phyloP scores from a whole-genome alignment of 1,140 invertebrate species.

The Eulimnadia texana region DNA sequence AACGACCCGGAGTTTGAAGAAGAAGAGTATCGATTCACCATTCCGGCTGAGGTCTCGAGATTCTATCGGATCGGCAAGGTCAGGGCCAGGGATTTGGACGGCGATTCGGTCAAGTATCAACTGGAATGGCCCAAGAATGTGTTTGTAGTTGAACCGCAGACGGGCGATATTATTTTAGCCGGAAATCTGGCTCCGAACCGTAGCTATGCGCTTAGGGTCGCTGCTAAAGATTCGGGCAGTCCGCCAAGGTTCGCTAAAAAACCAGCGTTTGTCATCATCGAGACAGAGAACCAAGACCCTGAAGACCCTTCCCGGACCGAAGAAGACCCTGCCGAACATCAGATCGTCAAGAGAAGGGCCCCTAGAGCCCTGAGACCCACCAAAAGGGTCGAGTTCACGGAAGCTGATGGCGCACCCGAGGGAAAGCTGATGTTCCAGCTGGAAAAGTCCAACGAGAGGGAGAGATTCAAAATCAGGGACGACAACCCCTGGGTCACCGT shows the following conservation, averaged over 20 bases:
- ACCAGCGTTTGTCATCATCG: constrained; percentile 20
- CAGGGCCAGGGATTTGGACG: constrained; percentile 65
- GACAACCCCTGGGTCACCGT: constrained; percentile 89
- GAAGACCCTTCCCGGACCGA: constrained; percentile 11
- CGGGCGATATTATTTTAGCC: constrained; percentile 67
- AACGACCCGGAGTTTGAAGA: constrained; percentile 69
- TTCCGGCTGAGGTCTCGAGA: constrained; percentile 43
- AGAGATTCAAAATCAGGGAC: constrained; percentile 83
- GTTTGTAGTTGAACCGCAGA: constrained; percentile 77
- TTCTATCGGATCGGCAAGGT: constrained; percentile 68
- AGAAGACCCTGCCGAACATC: constrained; percentile 31
- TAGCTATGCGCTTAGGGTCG: constrained; percentile 41
- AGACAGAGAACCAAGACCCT: constrained; percentile 16
- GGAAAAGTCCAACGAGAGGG: constrained; percentile 78
- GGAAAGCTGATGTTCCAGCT: constrained; percentile 75
- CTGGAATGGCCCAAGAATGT: constrained; percentile 58
- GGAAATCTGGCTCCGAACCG: constrained; percentile 41
- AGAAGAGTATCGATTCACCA: constrained; percentile 58
- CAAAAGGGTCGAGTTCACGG: constrained; percentile 79
- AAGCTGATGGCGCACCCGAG: constrained; percentile 74
- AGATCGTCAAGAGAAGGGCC: constrained; percentile 58
- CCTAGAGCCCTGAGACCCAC: constrained; percentile 77
- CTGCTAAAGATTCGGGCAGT: constrained; percentile 52
- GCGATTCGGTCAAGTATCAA: constrained; percentile 69
- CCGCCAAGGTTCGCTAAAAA: constrained; percentile 37